phyloP scores from a whole-genome alignment of 2,888 invertebrate genomes.

The Archips xylosteana region DNA sequence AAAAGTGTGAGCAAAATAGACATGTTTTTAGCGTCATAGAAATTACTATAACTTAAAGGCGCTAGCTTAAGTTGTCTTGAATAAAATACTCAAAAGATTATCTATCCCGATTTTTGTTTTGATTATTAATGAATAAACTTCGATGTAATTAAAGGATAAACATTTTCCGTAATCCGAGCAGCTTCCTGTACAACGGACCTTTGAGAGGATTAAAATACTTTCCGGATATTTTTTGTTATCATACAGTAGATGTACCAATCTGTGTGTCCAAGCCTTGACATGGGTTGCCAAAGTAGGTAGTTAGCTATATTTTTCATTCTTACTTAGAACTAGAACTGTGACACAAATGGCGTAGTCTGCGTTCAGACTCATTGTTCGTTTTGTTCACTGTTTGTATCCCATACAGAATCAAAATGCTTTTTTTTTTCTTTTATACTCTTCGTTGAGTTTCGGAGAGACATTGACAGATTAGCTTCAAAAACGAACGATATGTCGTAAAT shows the following conservation, averaged over 20 bases:
- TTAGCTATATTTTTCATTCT: conserved; percentile 42
- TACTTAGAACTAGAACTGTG: conserved; percentile 41
- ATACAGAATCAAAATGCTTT: conserved; percentile 18
- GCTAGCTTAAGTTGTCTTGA: conserved; percentile 28
- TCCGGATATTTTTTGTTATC: conserved; percentile 36
- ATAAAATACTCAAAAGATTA: conserved; percentile 33
- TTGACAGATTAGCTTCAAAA: not conserved
- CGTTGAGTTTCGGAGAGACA: conserved; percentile 4
- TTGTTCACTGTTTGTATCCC: conserved; percentile 34
- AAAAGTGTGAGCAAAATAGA: not conserved
- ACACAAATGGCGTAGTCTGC: conserved; percentile 38
- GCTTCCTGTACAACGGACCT: conserved; percentile 34
- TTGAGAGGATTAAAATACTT: conserved; percentile 37
- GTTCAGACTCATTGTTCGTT: conserved; percentile 38
- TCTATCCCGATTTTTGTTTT: conserved; percentile 33
- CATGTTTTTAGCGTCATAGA: not conserved
- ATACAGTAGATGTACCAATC: conserved; percentile 20
- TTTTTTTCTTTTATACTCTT: conserved; percentile 24
- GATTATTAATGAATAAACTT: conserved; percentile 42
- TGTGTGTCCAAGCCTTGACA: conserved; percentile 30
- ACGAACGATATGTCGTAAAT: not conserved
- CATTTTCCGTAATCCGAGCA: conserved; percentile 33
- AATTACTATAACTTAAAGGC: conserved; percentile 4
- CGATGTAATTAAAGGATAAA: conserved; percentile 36
- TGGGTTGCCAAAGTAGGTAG: conserved; percentile 42